Evolutionary conservation across 1,140 invertebrate genomes (phyloP).

Genomic region (Musca domestica): DNA sequence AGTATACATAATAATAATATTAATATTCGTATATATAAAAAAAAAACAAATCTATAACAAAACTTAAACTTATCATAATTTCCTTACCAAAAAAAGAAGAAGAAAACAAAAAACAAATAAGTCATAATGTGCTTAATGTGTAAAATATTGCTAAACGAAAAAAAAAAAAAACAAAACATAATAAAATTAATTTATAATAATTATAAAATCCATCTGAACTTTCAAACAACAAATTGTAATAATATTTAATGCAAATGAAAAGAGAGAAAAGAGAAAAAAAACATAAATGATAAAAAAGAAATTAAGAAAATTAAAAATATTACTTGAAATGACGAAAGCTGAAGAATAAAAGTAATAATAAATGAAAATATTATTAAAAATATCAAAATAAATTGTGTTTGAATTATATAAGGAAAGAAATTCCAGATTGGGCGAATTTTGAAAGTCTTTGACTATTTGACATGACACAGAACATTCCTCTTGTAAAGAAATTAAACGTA

Average conservation of each 20-base stretch:
- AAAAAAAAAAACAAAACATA: neutral
- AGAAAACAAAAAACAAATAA: constrained; percentile 13
- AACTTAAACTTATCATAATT: constrained; percentile 17
- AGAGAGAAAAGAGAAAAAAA: neutral
- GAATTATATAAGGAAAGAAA: too few species aligned
- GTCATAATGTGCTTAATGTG: constrained; percentile 20
- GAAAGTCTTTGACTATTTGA: too few species aligned
- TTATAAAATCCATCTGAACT: constrained; percentile 13
- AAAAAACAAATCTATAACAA: neutral
- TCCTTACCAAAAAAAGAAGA: constrained; percentile 18
- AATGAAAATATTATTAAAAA: constrained; percentile 21
- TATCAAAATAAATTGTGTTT: neutral
- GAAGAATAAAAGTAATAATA: constrained; percentile 15
- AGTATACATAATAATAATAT: constrained; percentile 3
- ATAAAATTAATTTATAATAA: constrained; percentile 15
- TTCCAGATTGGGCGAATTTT: too few species aligned
- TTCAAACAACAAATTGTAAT: constrained; percentile 16
- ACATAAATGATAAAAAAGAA: constrained; percentile 7
- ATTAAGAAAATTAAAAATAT: constrained; percentile 20
- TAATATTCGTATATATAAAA: constrained; percentile 6
- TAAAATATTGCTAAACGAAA: constrained; percentile 18
- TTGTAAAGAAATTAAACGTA: too few species aligned
- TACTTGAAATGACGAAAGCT: constrained; percentile 11
- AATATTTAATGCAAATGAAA: constrained; percentile 16
- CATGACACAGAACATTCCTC: too few species aligned